These are phyloP conservation scores for Aphaenogaster ashmeadi DNA, from an alignment of 1,140 invertebrate species.

Conservation along the genomic window DNA sequence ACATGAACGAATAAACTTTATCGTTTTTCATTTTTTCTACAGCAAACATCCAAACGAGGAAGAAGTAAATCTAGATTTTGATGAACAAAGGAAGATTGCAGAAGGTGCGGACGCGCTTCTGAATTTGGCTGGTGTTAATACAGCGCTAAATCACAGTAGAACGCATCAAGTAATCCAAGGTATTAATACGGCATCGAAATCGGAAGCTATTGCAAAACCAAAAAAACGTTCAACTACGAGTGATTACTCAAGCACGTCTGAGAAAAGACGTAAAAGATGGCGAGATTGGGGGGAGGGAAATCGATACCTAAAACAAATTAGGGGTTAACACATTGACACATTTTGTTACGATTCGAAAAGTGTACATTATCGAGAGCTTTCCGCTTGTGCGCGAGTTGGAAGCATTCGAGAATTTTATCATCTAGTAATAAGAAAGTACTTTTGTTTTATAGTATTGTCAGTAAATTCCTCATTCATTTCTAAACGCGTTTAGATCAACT, in stretches of 20 bases:
- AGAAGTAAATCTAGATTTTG: conserved; percentile 87
- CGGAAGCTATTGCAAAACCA: conserved; percentile 73
- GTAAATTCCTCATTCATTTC: conserved; percentile 34
- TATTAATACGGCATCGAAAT: conserved; percentile 63
- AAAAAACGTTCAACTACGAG: conserved; percentile 80
- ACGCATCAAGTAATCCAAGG: conserved; percentile 71
- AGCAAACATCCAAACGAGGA: conserved; percentile 78
- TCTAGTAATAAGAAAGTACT: background rate
- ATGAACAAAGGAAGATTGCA: conserved; percentile 92
- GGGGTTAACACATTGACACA: conserved; percentile 78
- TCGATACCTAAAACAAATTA: conserved; percentile 84
- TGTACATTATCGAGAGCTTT: conserved; percentile 39
- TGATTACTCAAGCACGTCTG: conserved; percentile 79
- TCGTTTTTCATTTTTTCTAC: conserved; percentile 33
- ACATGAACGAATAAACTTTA: background rate
- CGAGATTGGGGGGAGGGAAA: conserved; percentile 83
- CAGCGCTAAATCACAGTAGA: conserved; percentile 79
- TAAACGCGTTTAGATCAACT: conserved; percentile 32
- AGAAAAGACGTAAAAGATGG: conserved; percentile 83
- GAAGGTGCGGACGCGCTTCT: conserved; percentile 93
- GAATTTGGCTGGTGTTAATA: conserved; percentile 90
- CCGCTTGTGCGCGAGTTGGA: conserved; percentile 21
- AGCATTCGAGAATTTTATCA: background rate
- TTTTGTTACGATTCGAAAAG: conserved; percentile 52
- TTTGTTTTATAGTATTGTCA: conserved; percentile 25